A percentile compares a stretch with the other conserved stretches of the same genome.
Evolutionary conservation across 1,140 invertebrate species (phyloP).

Genomic region (Maniola jurtina): DNA sequence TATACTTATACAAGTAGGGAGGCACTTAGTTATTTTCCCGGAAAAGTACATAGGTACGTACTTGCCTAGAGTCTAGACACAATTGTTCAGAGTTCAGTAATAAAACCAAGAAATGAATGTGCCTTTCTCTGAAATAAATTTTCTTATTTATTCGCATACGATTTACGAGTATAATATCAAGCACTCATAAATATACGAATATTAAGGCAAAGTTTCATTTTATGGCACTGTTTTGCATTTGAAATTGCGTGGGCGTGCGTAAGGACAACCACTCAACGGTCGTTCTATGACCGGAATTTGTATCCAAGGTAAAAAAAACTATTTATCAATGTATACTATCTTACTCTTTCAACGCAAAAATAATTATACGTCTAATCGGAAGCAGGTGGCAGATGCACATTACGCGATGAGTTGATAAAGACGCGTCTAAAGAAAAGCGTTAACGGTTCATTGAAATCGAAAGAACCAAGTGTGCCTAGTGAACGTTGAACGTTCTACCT

Average conservation of each 20-base stretch:
- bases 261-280: slow-evolving; percentile 52
- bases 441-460: slow-evolving; percentile 77
- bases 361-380: background rate
- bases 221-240: slow-evolving; percentile 36
- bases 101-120: too few relatives aligned
- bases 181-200: slow-evolving; percentile 2
- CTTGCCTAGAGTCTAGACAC: too few relatives aligned
- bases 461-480: slow-evolving; percentile 46
- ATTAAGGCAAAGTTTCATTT: slow-evolving; percentile 20
- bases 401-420: slow-evolving; percentile 63
- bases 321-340: background rate
- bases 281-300: slow-evolving; percentile 49
- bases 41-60: too few relatives aligned
- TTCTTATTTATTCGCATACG: too few relatives aligned
- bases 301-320: slow-evolving; percentile 34
- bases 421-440: slow-evolving; percentile 60
- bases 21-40: too few relatives aligned
- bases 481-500: background rate
- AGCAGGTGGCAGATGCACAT: slow-evolving; percentile 39
- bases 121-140: too few relatives aligned
- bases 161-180: background rate
- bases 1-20: too few relatives aligned
- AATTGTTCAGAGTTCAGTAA: too few relatives aligned
- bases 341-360: background rate
- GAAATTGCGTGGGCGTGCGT: slow-evolving; percentile 55